phyloP scores from a whole-genome alignment of 1,140 invertebrate species.

The Drosophila pseudoananassae region DNA sequence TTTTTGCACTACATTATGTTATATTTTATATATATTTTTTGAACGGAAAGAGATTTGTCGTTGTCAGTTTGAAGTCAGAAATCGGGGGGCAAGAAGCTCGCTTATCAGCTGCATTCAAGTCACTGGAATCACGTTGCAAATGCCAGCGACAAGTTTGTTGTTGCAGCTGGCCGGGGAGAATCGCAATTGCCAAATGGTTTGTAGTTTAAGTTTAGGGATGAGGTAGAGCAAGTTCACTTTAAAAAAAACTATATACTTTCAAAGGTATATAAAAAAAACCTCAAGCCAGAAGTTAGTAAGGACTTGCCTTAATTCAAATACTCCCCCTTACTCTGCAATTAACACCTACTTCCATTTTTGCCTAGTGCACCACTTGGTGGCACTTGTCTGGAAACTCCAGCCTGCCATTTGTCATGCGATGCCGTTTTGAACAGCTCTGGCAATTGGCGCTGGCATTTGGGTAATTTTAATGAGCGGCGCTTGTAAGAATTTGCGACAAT shows the following conservation, averaged over 20 bases:
- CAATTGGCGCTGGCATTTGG: constrained; percentile 60
- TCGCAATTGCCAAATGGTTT: constrained; percentile 40
- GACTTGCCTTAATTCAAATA: background rate
- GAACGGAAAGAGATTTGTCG: constrained; percentile 15
- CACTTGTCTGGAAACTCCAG: constrained; percentile 54
- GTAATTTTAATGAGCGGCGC: constrained; percentile 70
- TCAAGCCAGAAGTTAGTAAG: too few species aligned
- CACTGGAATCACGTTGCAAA: constrained; percentile 62
- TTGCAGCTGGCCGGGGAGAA: constrained; percentile 15
- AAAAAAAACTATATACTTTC: background rate
- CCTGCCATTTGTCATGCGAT: constrained; percentile 73
- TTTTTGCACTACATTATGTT: constrained; percentile 30
- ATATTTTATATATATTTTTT: background rate
- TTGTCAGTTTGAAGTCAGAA: constrained; percentile 14
- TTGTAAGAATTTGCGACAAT: constrained; percentile 72
- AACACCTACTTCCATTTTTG: background rate
- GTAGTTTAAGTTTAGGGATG: background rate
- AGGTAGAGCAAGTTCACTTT: background rate
- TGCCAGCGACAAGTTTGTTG: constrained; percentile 51
- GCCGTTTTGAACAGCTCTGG: constrained; percentile 24
- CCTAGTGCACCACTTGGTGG: constrained; percentile 40
- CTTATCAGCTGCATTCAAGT: constrained; percentile 48
- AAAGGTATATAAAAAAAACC: too few species aligned
- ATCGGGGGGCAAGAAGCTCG: constrained; percentile 27
- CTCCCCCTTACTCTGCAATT: background rate